Evolutionary conservation across 2,797 vertebrate species (phyloP).

Genomic region (Tapirus indicus): DNA sequence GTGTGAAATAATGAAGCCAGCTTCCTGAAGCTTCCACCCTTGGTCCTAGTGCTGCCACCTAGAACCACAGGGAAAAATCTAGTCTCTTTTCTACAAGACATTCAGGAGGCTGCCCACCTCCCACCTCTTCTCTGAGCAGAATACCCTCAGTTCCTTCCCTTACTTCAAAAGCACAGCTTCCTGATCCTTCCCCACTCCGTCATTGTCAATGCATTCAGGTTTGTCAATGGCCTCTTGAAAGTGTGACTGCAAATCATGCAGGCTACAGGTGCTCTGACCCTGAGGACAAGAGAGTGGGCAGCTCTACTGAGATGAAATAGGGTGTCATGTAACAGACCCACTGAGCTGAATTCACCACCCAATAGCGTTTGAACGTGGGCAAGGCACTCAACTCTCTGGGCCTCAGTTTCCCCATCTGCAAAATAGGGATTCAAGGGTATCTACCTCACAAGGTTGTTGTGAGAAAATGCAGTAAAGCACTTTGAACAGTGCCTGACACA

Average conservation of each 20-base stretch:
- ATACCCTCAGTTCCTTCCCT: neutral
- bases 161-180: neutral
- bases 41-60: neutral
- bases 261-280: neutral
- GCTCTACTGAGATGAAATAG: neutral
- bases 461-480: neutral
- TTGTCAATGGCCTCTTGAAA: neutral
- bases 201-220: neutral
- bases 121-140: neutral
- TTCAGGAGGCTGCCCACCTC: neutral
- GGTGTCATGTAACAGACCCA: neutral
- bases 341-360: neutral
- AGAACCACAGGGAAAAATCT: neutral
- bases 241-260: neutral
- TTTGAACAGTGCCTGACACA: neutral
- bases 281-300: neutral
- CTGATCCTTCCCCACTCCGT: neutral
- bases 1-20: neutral
- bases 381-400: neutral
- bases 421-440: neutral
- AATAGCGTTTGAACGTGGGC: neutral
- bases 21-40: neutral
- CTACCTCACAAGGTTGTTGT: neutral
- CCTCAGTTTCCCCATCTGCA: conserved; percentile 47
- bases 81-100: neutral